A percentile compares a stretch with the other conserved stretches of the same genome.
Conservation (phyloP, 2,113 vertebrate species). For the Chloebia gouldiae region DNA sequence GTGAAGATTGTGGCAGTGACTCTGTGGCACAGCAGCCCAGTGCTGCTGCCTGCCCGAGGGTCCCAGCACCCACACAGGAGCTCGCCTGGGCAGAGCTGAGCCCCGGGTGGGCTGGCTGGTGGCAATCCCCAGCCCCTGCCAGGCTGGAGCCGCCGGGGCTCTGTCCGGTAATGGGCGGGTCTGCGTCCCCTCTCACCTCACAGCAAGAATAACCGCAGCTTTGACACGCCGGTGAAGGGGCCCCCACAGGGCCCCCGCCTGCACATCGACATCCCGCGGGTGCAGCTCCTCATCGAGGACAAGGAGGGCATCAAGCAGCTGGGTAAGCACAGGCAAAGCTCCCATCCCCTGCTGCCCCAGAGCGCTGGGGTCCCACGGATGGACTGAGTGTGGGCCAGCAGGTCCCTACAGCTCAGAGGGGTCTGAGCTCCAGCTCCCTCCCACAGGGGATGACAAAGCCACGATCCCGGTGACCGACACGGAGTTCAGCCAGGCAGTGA, state of each 20-base stretch:
- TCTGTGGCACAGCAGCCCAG: neutral
- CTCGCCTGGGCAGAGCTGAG: neutral
- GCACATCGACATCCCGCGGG: constrained; percentile 97
- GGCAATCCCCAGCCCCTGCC: neutral
- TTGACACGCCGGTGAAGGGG: constrained; percentile 98
- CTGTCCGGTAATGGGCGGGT: neutral
- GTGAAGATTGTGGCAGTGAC: accelerated
- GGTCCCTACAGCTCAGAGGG: accelerated
- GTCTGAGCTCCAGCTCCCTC: neutral
- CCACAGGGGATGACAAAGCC: constrained; percentile 93
- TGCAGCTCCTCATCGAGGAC: constrained; percentile 97
- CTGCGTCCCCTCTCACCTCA: constrained; percentile 58
- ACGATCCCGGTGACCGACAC: constrained; percentile 95
- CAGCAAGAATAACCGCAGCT: constrained; percentile 99
- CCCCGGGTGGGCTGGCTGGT: neutral
- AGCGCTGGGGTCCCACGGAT: accelerated
- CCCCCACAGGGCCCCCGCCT: constrained; percentile 95
- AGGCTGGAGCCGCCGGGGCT: neutral
- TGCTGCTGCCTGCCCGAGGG: neutral
- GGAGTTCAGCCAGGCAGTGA: constrained; percentile 95
- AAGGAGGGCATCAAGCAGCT: constrained; percentile 99
- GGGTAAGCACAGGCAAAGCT: constrained; percentile 74
- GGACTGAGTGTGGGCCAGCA: neutral
- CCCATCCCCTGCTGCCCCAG: accelerated
- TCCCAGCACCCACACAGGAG: neutral